Percentiles rank a stretch among this genome's conserved stretches.
phyloP scores from a whole-genome alignment of 2,888 invertebrate genomes.

The Agrotis exclamationis region DNA sequence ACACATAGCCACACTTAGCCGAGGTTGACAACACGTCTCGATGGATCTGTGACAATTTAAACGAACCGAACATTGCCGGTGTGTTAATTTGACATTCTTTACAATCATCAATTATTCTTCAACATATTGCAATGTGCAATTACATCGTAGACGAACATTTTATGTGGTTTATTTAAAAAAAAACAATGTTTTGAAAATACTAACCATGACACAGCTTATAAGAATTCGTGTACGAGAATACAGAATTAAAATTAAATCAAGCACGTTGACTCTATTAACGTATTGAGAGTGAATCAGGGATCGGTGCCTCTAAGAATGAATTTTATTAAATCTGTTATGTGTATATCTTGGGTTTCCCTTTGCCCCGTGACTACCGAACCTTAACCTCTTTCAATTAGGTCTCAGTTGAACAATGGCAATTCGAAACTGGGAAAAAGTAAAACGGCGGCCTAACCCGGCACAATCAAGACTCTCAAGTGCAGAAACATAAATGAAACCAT shows the following conservation, averaged over 20 bases:
- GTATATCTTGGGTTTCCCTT: constrained; percentile 18
- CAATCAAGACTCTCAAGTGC: constrained; percentile 89
- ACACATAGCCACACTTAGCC: constrained; percentile 42
- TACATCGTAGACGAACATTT: constrained; percentile 29
- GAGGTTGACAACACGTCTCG: constrained; percentile 57
- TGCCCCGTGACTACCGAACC: constrained; percentile 74
- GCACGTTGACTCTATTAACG: constrained; percentile 2
- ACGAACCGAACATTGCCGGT: constrained; percentile 31
- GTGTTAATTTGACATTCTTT: constrained; percentile 46
- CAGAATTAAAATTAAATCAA: constrained; percentile 24
- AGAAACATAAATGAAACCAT: constrained; percentile 91
- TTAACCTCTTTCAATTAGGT: constrained; percentile 83
- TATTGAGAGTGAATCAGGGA: neutral
- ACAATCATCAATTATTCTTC: constrained; percentile 44
- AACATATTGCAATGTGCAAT: constrained; percentile 51
- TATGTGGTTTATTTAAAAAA: constrained; percentile 36
- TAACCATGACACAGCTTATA: constrained; percentile 16
- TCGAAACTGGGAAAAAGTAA: constrained; percentile 83
- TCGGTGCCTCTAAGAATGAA: constrained; percentile 10
- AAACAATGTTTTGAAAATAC: constrained; percentile 12
- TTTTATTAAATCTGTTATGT: constrained; percentile 10
- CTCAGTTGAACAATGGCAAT: constrained; percentile 85
- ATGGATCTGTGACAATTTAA: constrained; percentile 64
- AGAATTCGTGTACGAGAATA: constrained; percentile 19
- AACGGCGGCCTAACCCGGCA: constrained; percentile 85